These are phyloP conservation scores for Montifringilla adamsi DNA, from an alignment of 2,113 vertebrate genomes.

Conservation along the genomic window DNA sequence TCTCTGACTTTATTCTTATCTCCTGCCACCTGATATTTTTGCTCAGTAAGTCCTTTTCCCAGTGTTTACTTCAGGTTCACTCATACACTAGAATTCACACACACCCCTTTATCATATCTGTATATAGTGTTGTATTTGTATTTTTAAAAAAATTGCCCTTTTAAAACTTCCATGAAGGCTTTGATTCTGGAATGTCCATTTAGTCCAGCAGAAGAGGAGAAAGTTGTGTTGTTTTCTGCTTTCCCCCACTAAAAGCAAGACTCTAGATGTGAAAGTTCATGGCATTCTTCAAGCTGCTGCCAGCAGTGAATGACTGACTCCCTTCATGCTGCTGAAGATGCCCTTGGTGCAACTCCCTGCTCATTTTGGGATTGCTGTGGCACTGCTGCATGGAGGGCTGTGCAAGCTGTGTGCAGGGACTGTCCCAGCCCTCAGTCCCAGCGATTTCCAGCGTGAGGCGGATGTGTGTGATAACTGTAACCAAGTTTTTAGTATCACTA, in stretches of 20 bases:
- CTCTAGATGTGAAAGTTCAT: neutral
- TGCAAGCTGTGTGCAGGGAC: neutral
- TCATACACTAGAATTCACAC: neutral
- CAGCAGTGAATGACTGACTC: neutral
- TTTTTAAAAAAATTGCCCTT: neutral
- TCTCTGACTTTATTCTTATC: neutral
- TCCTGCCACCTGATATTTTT: neutral
- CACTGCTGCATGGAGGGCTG: neutral
- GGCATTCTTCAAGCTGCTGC: neutral
- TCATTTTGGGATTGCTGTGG: neutral
- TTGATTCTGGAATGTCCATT: neutral
- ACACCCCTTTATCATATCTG: accelerated
- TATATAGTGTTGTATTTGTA: neutral
- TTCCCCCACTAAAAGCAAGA: neutral
- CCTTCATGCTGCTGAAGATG: neutral
- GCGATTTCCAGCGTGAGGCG: accelerated
- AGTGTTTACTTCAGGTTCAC: neutral
- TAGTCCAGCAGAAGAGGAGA: neutral
- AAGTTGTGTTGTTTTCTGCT: neutral
- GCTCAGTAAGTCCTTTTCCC: neutral
- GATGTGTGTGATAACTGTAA: neutral
- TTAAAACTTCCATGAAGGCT: neutral
- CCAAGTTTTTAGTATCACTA: neutral
- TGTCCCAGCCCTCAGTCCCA: neutral
- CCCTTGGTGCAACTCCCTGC: neutral